Base-by-base conservation (phyloP, 2,888 invertebrate species). In the Drosophila pseudotakahashii region DNA sequence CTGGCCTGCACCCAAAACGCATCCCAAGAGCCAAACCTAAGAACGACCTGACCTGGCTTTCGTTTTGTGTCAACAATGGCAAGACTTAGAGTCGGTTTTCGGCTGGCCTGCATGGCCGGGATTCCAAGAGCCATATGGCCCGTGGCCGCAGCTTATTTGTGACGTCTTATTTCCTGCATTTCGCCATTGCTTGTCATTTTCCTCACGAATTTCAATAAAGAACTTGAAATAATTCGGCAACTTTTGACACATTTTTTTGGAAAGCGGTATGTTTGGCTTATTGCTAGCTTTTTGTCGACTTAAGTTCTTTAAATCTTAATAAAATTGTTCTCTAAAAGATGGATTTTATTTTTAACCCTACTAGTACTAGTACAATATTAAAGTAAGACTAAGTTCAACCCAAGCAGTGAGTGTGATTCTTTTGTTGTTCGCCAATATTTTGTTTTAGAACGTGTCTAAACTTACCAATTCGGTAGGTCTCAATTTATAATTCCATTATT, bases 181-280 rank as follows among this genome's bases (percentile, higher is more conserved):
- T 66, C 44, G 58, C 58, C 44, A 26, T 42, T 26, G 51, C 68
- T 42, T 42, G 67, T 34, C 39, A 68, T 57, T 68, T 68, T 68
- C 39, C 34, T 57, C 67, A 67, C 67, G 68, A 68, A 68, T 57
- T 68, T 68, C 67, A 68, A 68, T 68, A 78, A 78, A 72, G 68
- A 81, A 69, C 68, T 81, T 78, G 26, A 70, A 76, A 76, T 81
- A 77, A 71, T 32, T 26, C 3, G 4, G 16, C 45, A 48, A n/a
- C 34, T 37, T 60, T 60, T n/a, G 36, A 30, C 37, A 58, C 16
- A 30, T 32, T 50, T 68, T 44, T 42, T 14, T 64, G 3, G 5
- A 41, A 45, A 13, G 23, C 37, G 47, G 51, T 16, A 44, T 45
- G 55, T 36, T 26, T 11, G 11, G 23, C 16, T 6, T 30, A 42